phyloP scores from a whole-genome alignment of 2,888 invertebrate species.

The Tipula confusa region DNA sequence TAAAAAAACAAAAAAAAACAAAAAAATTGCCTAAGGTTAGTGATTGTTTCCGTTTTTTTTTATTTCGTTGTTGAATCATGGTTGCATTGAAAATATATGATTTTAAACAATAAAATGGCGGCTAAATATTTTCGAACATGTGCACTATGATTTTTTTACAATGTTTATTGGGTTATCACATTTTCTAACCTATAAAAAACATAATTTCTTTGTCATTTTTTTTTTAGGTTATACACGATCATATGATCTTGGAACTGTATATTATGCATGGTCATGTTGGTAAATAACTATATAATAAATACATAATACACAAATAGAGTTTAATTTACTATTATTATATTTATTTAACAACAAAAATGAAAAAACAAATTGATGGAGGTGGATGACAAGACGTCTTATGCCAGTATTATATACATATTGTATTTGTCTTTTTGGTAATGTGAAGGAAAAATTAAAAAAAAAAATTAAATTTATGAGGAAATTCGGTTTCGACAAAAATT shows the following conservation, averaged over 20 bases:
- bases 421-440: not conserved
- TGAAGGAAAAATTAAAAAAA: conserved; percentile 25
- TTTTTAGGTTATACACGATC: not conserved
- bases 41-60: not conserved
- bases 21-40: not conserved
- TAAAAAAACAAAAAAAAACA: not conserved
- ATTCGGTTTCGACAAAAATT: conserved; percentile 12
- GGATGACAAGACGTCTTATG: not conserved
- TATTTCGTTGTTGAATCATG: not conserved
- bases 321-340: not conserved
- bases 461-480: too few species aligned
- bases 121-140: not conserved
- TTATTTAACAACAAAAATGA: not conserved
- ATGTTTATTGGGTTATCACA: not conserved
- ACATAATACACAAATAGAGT: not conserved
- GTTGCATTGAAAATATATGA: not conserved
- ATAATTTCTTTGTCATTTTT: not conserved
- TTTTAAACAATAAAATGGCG: not conserved
- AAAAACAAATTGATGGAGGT: conserved; percentile 8
- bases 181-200: not conserved
- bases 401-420: not conserved
- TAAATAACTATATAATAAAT: not conserved
- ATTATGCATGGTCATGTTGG: not conserved
- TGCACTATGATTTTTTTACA: not conserved
- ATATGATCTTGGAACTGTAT: not conserved